Evolutionary conservation across 1,140 invertebrate genomes (phyloP).

Genomic region (Mactra quadrangularis): DNA sequence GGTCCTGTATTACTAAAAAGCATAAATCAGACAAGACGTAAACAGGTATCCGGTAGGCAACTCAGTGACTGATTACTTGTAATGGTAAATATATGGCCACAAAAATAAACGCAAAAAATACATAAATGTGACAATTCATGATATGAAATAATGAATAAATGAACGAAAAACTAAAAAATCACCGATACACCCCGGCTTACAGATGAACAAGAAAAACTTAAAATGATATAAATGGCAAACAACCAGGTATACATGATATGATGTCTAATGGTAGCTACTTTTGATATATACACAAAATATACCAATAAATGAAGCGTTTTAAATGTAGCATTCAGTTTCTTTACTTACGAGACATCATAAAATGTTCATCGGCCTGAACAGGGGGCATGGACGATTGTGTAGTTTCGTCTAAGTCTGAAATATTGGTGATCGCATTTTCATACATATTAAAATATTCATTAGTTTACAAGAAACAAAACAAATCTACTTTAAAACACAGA

Average conservation of each 20-base stretch:
- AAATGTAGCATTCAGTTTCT: constrained; percentile 8
- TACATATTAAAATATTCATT: not conserved
- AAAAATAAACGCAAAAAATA: not conserved
- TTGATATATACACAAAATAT: constrained; percentile 2
- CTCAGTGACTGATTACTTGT: no score
- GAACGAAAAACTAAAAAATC: no score
- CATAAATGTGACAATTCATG: not conserved
- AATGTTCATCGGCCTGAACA: constrained; percentile 25
- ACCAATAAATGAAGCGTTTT: constrained; percentile 20
- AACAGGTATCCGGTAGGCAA: no score
- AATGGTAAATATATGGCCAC: no score
- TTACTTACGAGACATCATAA: constrained; percentile 40
- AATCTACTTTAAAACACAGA: not conserved
- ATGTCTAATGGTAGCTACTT: constrained; percentile 17
- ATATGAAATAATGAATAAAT: not conserved
- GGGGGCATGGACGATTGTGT: constrained; percentile 41
- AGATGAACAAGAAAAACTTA: not conserved
- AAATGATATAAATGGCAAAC: no score
- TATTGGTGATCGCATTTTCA: not conserved
- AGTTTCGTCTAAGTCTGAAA: constrained; percentile 45
- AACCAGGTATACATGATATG: constrained; percentile 6
- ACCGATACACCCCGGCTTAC: not conserved
- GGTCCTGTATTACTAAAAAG: no score
- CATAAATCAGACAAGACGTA: no score
- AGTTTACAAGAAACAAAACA: not conserved